Percentiles rank a stretch among this genome's conserved stretches.
Evolutionary conservation across 2,113 vertebrate genomes (phyloP).

Genomic region (Stegastes partitus): DNA sequence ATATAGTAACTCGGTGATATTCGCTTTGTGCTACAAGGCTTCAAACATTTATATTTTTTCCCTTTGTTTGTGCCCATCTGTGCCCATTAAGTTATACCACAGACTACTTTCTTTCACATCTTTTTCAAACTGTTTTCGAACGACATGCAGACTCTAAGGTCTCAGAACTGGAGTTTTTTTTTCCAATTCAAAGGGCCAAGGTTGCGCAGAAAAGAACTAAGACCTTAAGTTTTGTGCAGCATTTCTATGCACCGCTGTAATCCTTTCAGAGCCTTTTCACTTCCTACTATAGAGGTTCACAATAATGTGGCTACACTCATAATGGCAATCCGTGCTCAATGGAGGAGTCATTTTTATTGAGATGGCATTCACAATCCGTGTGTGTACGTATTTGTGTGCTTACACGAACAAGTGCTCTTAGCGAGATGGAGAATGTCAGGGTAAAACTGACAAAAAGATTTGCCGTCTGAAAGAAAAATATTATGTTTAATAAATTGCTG

Average conservation of each 20-base stretch:
- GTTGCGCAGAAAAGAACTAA: conserved; percentile 25
- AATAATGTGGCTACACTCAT: conserved; percentile 52
- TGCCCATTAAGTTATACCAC: no score
- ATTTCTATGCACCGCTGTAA: conserved; percentile 32
- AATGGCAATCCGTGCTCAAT: conserved; percentile 33
- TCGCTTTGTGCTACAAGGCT: conserved; percentile 1
- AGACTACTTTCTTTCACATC: conserved; percentile 2
- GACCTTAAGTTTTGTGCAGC: conserved; percentile 41
- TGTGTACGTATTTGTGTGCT: not conserved
- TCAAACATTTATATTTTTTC: no score
- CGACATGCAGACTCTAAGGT: conserved; percentile 28
- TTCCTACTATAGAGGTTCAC: conserved; percentile 25
- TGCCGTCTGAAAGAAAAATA: conserved; percentile 38
- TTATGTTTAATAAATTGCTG: conserved; percentile 8
- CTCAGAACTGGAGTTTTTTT: conserved; percentile 18
- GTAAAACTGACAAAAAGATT: conserved; percentile 48
- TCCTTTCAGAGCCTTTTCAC: conserved; percentile 56
- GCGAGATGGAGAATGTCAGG: conserved; percentile 48
- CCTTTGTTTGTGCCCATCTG: not conserved
- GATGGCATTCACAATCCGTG: conserved; percentile 29
- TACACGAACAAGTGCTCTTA: conserved; percentile 32
- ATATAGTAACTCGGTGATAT: not conserved
- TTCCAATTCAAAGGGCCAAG: conserved; percentile 53
- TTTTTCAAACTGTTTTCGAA: conserved; percentile 38
- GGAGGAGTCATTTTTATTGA: conserved; percentile 35